These are phyloP conservation scores for Melanotaenia nigrans DNA, from an alignment of 2,797 vertebrate genomes.

Conservation along the genomic window DNA sequence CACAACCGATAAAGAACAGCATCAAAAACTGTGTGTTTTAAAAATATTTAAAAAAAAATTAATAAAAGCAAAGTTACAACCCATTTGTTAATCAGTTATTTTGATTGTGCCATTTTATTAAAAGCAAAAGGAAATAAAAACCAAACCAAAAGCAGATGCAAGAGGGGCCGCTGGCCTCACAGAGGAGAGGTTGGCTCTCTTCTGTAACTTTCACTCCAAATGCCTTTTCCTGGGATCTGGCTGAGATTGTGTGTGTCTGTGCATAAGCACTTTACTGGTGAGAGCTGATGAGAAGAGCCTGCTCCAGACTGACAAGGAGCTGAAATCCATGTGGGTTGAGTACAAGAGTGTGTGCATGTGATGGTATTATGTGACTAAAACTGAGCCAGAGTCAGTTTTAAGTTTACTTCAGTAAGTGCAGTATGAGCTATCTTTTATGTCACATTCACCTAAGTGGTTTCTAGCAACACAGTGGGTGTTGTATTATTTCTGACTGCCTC, in stretches of 20 bases:
- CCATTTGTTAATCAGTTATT: not conserved
- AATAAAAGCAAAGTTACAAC: not conserved
- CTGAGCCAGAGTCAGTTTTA: not conserved
- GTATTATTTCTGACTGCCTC: slow-evolving; percentile 1
- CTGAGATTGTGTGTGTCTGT: slow-evolving; percentile 10
- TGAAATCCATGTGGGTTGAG: slow-evolving; percentile 38
- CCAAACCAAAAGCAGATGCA: slow-evolving; percentile 50
- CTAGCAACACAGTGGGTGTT: not conserved
- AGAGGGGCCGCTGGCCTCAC: slow-evolving; percentile 62
- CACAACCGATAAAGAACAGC: not conserved
- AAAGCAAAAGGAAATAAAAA: not conserved
- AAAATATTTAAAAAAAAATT: not conserved
- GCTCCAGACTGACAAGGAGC: slow-evolving; percentile 53
- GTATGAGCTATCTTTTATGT: not conserved
- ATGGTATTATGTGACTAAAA: not conserved
- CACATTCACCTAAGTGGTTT: slow-evolving; percentile 22
- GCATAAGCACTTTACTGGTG: slow-evolving; percentile 46
- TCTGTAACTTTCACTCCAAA: slow-evolving; percentile 54
- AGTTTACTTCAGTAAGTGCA: not conserved
- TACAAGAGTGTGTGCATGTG: not conserved
- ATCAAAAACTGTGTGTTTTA: not conserved
- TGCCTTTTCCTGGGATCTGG: slow-evolving; percentile 55
- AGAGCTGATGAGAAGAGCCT: slow-evolving; percentile 51
- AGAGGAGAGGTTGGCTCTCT: slow-evolving; percentile 60
- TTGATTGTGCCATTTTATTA: not conserved